Percentiles rank a stretch among this genome's conserved stretches.
Conservation (phyloP, 2,888 invertebrate genomes). For the Cataglyphis albicans region DNA sequence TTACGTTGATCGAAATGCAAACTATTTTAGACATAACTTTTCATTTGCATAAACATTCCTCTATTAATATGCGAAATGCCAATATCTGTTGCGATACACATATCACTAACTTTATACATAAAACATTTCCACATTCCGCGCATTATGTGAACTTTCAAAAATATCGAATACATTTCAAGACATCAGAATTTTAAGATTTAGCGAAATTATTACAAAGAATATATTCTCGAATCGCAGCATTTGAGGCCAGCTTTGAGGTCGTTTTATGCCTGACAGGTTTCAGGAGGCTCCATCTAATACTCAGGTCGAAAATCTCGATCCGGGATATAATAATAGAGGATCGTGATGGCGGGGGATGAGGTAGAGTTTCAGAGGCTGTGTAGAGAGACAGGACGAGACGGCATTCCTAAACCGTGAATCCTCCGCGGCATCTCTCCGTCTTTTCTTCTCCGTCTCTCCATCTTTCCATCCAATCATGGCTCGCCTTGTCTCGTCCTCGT, state of each 20-base stretch:
- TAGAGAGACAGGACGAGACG: slow-evolving; percentile 65
- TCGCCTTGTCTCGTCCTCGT: slow-evolving; percentile 50
- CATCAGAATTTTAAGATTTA: background rate
- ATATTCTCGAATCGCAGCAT: background rate
- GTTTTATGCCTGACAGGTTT: background rate
- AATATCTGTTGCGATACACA: background rate
- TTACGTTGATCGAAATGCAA: slow-evolving; percentile 38
- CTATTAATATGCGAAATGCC: slow-evolving; percentile 28
- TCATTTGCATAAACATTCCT: background rate
- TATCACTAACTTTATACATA: background rate
- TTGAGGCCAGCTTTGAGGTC: no score
- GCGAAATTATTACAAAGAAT: background rate
- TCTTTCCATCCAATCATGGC: background rate
- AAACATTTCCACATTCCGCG: slow-evolving; percentile 10
- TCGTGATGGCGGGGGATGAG: slow-evolving; percentile 44
- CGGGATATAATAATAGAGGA: slow-evolving; percentile 55
- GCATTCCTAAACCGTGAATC: slow-evolving; percentile 81
- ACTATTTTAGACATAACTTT: slow-evolving; percentile 2
- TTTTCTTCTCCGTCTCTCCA: slow-evolving; percentile 38
- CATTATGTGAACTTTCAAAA: background rate
- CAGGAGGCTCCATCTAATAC: background rate
- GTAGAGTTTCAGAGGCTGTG: slow-evolving; percentile 54
- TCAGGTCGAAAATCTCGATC: slow-evolving; percentile 59
- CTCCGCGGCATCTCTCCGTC: slow-evolving; percentile 27
- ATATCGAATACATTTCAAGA: background rate